Evolutionary conservation across 1,140 invertebrate genomes (phyloP), one percentile per base, ranked within the genome.

Genomic region (Telenomus remus): DNA sequence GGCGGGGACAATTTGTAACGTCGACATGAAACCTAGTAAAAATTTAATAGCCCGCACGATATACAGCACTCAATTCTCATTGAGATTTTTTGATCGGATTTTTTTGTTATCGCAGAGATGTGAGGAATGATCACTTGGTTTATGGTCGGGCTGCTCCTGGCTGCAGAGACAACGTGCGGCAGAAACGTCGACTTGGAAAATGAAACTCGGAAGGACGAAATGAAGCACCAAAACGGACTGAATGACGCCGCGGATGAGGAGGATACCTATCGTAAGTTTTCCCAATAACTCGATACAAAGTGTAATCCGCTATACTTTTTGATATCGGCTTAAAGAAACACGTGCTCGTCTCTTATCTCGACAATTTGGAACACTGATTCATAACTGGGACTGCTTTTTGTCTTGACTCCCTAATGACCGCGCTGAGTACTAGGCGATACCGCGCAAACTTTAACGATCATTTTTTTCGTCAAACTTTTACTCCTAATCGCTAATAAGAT

Each of bases 81-180:
- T 53, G 49, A 42, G 61, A 76, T 76, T 76, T 76, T 64, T 56
- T 70, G 60, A 70, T 77, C 66, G 50, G 35, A 73, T 79, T 80
- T 80, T 79, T 44, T 47, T 78, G 71, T 82, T 73, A 65, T 81
- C 84, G 61, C 81, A 87, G 86, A 87, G 84, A 87, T 88, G 87
- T 88, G 80, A 88, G 87, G 87, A 87, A 88, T 88, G 87, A 88
- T 87, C 86, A 87, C 85, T 85, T 88, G 86, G 87, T 82, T 87
- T 81, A 87, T 88, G 87, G 84, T 87, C 77, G 87, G 86, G 81
- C 82, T 88, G 81, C 86, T 88, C 80, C 82, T 89, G 79, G 86
- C 86, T 86, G 85, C 86, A 85, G 86, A 89, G 83, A 87, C 82
- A 76, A 82, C 85, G 78, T 87, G 86, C 82, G 85, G 84, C 80